A percentile compares a stretch with the other conserved stretches of the same genome.
phyloP scores from a whole-genome alignment of 2,113 vertebrate species.

The Myiagra hebetior region DNA sequence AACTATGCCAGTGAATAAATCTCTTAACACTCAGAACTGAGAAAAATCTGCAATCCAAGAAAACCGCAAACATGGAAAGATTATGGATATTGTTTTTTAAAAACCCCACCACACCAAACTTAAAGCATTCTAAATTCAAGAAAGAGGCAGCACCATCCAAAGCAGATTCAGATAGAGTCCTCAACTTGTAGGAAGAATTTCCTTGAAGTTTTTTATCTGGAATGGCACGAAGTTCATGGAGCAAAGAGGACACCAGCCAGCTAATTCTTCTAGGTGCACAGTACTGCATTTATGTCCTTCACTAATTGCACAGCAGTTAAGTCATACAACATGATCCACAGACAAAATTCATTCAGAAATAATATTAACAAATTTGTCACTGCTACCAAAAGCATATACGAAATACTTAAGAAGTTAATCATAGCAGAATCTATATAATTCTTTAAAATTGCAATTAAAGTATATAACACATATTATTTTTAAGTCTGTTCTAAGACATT shows the following conservation, averaged over 20 bases:
- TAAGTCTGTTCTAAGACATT: not conserved
- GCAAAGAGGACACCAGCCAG: not conserved
- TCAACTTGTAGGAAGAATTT: not conserved
- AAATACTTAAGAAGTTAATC: not conserved
- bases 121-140: not conserved
- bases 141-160: not conserved
- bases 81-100: not conserved
- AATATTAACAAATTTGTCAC: not conserved
- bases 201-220: not conserved
- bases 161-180: not conserved
- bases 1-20: not conserved
- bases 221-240: not conserved
- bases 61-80: not conserved
- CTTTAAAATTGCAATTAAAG: not conserved
- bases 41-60: not conserved
- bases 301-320: not conserved
- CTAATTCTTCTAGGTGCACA: not conserved
- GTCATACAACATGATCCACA: fast-evolving
- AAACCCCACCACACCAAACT: not conserved
- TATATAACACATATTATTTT: not conserved
- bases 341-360: not conserved
- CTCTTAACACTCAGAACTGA: not conserved
- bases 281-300: not conserved
- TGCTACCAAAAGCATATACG: not conserved
- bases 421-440: not conserved